Percentiles rank a stretch among this genome's conserved stretches.
These are phyloP conservation scores for Xylocopa sonorina DNA, from an alignment of 1,140 invertebrate species.

Conservation along the genomic window DNA sequence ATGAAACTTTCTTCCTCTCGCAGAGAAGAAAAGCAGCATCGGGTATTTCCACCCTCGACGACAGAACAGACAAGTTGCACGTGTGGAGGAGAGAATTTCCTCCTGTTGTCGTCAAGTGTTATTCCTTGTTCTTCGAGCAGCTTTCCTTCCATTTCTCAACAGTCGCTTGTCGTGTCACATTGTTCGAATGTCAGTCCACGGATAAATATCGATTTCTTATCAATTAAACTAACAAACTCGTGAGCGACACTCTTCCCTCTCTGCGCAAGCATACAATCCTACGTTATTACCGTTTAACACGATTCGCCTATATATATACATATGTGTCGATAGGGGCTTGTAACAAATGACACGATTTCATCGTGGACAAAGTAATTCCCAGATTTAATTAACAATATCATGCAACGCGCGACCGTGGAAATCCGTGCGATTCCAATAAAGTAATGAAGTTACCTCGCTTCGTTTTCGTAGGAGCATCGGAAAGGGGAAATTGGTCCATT, in stretches of 20 bases:
- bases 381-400: too few species aligned
- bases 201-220: conserved; percentile 19
- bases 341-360: too few species aligned
- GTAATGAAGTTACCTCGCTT: conserved; percentile 5
- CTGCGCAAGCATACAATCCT: too few species aligned
- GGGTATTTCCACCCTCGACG: conserved; percentile 19
- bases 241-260: background rate
- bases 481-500: background rate
- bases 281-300: too few species aligned
- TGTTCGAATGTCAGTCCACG: background rate
- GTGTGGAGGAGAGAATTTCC: conserved; percentile 30
- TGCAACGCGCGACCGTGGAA: too few species aligned
- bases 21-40: background rate
- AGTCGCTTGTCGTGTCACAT: conserved; percentile 10
- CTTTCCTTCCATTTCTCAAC: conserved; percentile 47
- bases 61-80: conserved; percentile 43
- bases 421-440: background rate
- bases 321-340: too few species aligned
- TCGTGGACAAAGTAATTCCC: too few species aligned
- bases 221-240: background rate
- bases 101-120: conserved; percentile 56
- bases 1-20: conserved; percentile 15
- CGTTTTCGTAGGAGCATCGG: background rate
- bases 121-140: conserved; percentile 43
- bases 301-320: too few species aligned